Conservation (phyloP, 1,140 invertebrate genomes). For the Berghia stephanieae region DNA sequence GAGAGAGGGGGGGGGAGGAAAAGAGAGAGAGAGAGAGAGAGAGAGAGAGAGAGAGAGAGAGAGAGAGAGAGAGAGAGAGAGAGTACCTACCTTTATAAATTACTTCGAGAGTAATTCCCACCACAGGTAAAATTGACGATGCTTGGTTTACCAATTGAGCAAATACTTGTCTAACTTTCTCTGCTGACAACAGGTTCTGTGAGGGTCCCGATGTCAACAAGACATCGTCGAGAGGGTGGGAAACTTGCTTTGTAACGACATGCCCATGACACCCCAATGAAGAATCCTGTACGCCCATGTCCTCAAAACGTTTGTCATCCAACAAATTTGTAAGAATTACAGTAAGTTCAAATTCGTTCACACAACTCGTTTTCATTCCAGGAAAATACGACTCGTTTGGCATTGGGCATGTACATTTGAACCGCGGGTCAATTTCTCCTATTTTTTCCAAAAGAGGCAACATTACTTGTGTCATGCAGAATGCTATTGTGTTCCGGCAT, state of each 20-base stretch:
- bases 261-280: constrained; percentile 19
- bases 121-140: not conserved
- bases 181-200: constrained; percentile 16
- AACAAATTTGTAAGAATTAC: constrained; percentile 33
- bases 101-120: not conserved
- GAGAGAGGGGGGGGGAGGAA: not conserved
- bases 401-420: constrained; percentile 32
- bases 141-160: constrained; percentile 18
- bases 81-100: constrained; percentile 1
- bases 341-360: constrained; percentile 37
- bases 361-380: constrained; percentile 33
- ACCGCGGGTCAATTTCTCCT: constrained; percentile 30
- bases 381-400: constrained; percentile 36
- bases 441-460: constrained; percentile 27
- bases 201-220: constrained; percentile 10
- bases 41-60: not conserved
- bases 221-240: constrained; percentile 26
- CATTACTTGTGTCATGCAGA: constrained; percentile 37
- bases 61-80: not conserved
- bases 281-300: constrained; percentile 13
- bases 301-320: constrained; percentile 23
- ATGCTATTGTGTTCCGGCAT: constrained; percentile 32
- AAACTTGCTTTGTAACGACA: constrained; percentile 13
- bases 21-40: not conserved
- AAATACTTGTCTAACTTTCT: constrained; percentile 14